phyloP scores from a whole-genome alignment of 2,797 vertebrate genomes.

The Liasis olivaceus region DNA sequence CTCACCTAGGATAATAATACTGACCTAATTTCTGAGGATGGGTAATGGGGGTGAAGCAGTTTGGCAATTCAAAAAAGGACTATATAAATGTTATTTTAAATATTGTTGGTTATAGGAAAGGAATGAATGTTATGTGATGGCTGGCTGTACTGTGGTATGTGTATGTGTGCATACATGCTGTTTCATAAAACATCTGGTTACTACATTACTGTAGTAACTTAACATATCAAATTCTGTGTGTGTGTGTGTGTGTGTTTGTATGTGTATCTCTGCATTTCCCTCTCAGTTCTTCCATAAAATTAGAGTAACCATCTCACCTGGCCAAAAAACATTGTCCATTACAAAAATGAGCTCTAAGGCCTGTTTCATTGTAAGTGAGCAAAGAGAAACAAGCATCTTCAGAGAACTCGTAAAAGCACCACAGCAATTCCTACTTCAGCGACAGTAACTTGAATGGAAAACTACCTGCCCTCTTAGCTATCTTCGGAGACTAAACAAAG shows the following conservation, averaged over 20 bases:
- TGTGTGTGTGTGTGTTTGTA: not conserved
- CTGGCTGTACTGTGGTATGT: not conserved
- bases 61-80: not conserved
- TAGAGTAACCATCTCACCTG: too few relatives aligned
- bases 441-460: constrained; percentile 6
- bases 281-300: not conserved
- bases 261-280: not conserved
- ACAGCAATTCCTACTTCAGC: not conserved
- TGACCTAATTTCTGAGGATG: not conserved
- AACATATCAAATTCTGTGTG: not conserved
- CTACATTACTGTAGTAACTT: not conserved
- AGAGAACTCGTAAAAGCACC: not conserved
- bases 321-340: not conserved
- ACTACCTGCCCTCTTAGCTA: constrained; percentile 5
- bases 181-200: not conserved
- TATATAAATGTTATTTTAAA: not conserved
- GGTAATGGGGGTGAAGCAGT: not conserved
- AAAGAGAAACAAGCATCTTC: not conserved
- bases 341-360: not conserved
- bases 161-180: not conserved
- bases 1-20: not conserved
- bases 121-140: not conserved
- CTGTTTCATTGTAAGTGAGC: not conserved
- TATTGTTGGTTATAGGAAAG: not conserved
- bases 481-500: constrained; percentile 2